These are phyloP conservation scores for Hololepta plana DNA, from an alignment of 2,888 invertebrate genomes.

Conservation along the genomic window DNA sequence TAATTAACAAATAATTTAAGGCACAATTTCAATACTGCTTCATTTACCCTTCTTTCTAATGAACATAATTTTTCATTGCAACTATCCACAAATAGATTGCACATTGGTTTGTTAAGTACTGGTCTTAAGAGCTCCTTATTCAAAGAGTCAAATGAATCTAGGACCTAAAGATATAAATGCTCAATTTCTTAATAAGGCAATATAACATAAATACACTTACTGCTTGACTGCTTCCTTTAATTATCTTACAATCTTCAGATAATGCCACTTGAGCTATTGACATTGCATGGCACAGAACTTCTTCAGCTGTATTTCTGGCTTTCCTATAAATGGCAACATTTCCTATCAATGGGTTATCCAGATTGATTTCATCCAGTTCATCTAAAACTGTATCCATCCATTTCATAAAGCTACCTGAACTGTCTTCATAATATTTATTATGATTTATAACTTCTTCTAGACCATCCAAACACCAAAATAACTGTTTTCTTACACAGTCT, in stretches of 20 bases:
- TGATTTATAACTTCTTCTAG: too few species aligned
- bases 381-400: constrained; percentile 22
- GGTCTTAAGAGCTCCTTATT: constrained; percentile 27
- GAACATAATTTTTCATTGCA: constrained; percentile 41
- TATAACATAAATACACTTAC: constrained; percentile 19
- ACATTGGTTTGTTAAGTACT: constrained; percentile 30
- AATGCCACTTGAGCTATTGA: constrained; percentile 23
- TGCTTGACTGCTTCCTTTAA: constrained; percentile 35
- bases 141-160: constrained; percentile 32
- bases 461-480: too few species aligned
- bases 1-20: constrained; percentile 26
- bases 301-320: constrained; percentile 17
- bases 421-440: too few species aligned
- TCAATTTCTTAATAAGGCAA: constrained; percentile 1
- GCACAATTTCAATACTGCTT: constrained; percentile 39
- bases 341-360: constrained; percentile 9
- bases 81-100: constrained; percentile 38
- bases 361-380: constrained; percentile 16
- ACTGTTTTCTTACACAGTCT: too few species aligned
- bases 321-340: constrained; percentile 10
- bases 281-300: constrained; percentile 24
- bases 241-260: constrained; percentile 21
- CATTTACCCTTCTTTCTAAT: constrained; percentile 46
- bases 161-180: constrained; percentile 24
- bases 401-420: constrained; percentile 17